A percentile compares a stretch with the other conserved stretches of the same genome.
Conservation (phyloP, 2,797 vertebrate genomes). For the Eptatretus atami region DNA sequence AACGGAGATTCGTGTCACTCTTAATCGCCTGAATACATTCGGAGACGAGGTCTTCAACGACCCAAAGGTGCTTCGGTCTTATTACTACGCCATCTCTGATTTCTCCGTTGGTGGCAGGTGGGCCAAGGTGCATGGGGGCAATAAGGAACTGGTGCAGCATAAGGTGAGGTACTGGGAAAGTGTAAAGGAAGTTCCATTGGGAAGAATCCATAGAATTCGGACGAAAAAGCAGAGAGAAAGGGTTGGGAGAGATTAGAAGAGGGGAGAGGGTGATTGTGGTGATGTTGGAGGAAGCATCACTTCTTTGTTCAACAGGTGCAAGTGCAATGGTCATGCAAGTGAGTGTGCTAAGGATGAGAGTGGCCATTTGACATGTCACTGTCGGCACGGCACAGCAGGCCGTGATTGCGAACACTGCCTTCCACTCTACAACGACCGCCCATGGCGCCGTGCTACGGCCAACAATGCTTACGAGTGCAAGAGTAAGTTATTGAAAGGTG, state of each 20-base stretch:
- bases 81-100: conserved; percentile 93
- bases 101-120: conserved; percentile 90
- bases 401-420: conserved; percentile 45
- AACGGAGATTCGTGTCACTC: conserved; percentile 70
- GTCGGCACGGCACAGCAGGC: conserved; percentile 67
- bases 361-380: conserved; percentile 36
- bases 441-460: conserved; percentile 50
- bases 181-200: too few species aligned
- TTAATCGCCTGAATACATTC: conserved; percentile 85
- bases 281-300: too few species aligned
- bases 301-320: conserved; percentile 27
- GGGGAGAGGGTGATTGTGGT: too few species aligned
- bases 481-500: conserved; percentile 20
- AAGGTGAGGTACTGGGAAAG: too few species aligned
- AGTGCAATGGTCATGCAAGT: conserved; percentile 71
- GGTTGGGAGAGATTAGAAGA: too few species aligned
- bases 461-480: conserved; percentile 52
- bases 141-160: too few species aligned
- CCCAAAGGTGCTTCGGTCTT: conserved; percentile 89
- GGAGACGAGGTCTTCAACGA: conserved; percentile 95
- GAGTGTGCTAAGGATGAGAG: conserved; percentile 30
- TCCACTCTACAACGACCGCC: conserved; percentile 66
- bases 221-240: too few species aligned
- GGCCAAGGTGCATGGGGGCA: conserved; percentile 10
- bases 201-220: too few species aligned